Percentiles rank a stretch among this genome's conserved stretches.
These are phyloP conservation scores for Operophtera brumata DNA, from an alignment of 2,888 invertebrate genomes.

Conservation along the genomic window DNA sequence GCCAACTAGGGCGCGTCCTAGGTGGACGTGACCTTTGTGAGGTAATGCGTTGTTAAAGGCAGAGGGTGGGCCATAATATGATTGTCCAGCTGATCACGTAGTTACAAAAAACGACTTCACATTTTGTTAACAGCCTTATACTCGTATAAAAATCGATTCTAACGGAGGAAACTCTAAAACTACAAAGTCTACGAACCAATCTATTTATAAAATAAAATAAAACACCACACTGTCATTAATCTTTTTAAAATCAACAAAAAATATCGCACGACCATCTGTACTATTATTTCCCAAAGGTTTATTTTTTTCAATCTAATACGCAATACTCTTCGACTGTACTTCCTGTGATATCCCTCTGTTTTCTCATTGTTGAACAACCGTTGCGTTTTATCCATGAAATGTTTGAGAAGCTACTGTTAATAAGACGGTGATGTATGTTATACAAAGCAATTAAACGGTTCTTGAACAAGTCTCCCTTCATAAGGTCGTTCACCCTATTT, in stretches of 20 bases:
- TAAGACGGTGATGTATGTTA: conserved; percentile 15
- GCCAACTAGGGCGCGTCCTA: too few relatives aligned
- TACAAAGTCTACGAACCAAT: too few relatives aligned
- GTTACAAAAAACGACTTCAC: too few relatives aligned
- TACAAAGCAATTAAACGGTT: neutral
- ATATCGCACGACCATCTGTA: conserved; percentile 23
- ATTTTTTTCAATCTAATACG: conserved; percentile 25
- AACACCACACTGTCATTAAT: neutral
- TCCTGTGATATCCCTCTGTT: conserved; percentile 38
- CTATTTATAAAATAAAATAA: neutral
- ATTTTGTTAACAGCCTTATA: too few relatives aligned
- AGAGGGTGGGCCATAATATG: too few relatives aligned
- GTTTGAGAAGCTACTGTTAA: neutral
- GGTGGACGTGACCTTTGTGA: too few relatives aligned
- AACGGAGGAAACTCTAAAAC: too few relatives aligned
- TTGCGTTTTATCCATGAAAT: neutral
- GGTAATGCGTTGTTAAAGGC: too few relatives aligned
- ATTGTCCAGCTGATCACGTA: too few relatives aligned
- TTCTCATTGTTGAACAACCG: neutral
- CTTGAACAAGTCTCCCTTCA: conserved; percentile 29
- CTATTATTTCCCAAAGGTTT: conserved; percentile 14
- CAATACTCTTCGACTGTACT: conserved; percentile 41
- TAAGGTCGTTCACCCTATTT: conserved; percentile 68
- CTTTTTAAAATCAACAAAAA: conserved; percentile 5
- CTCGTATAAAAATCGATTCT: too few relatives aligned